Percentiles rank a stretch among this genome's conserved stretches.
Conservation (phyloP, 1,140 invertebrate genomes). For the Sminthurides bifidus region DNA sequence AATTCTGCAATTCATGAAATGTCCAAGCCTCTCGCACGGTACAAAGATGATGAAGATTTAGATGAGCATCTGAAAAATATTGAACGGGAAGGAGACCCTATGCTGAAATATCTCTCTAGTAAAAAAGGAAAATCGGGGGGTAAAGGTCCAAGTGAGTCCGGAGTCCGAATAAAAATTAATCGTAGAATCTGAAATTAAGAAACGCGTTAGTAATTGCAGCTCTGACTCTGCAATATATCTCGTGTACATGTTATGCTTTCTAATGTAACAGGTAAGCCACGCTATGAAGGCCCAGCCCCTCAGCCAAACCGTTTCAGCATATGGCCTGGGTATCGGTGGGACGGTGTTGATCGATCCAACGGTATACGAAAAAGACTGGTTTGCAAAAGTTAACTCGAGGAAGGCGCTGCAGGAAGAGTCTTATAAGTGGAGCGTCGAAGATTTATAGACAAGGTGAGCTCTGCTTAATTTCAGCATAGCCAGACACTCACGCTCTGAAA, state of each 20-base stretch:
- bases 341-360: conserved; percentile 93
- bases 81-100: conserved; percentile 80
- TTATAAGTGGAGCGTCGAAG: conserved; percentile 89
- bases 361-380: conserved; percentile 90
- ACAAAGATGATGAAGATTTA: conserved; percentile 76
- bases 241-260: too few relatives aligned
- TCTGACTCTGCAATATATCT: too few relatives aligned
- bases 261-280: conserved; percentile 48
- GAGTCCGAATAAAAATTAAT: too few relatives aligned
- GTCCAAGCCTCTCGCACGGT: conserved; percentile 77
- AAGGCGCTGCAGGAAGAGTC: conserved; percentile 70
- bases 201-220: too few relatives aligned
- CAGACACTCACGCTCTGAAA: not conserved
- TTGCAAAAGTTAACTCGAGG: conserved; percentile 60
- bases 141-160: conserved; percentile 34
- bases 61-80: conserved; percentile 59
- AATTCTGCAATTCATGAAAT: conserved; percentile 68
- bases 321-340: conserved; percentile 87
- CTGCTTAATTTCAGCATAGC: not conserved
- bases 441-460: conserved; percentile 55
- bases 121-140: conserved; percentile 51
- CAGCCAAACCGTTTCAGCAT: conserved; percentile 87
- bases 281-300: conserved; percentile 62
- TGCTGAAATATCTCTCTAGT: conserved; percentile 73
- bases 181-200: too few relatives aligned